Base-by-base conservation (phyloP, 1,140 invertebrate genomes). In the Bombus confusus region DNA sequence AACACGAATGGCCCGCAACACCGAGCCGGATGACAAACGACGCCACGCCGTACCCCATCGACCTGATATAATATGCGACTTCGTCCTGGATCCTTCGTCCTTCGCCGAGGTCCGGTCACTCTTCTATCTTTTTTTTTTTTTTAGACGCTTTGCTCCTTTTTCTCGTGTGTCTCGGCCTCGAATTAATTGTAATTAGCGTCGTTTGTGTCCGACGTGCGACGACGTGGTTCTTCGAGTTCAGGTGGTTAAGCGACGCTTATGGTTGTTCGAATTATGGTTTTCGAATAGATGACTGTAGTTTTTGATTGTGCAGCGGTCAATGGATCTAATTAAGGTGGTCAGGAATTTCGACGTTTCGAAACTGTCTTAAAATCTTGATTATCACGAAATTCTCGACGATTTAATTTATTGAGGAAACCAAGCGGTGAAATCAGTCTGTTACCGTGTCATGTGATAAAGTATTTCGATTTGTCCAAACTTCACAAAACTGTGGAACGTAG, bases 21-120 rank as follows among this genome's bases (percentile, higher is more conserved):
- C 88, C 86, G 72, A 90, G 83, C 59, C 86, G 88, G 88, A 93
- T 93, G 92, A 93, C 92, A 93, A 92, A 93, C 91, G 92, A 93
- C 89, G 86, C 82, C 76, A 47, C 71, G 59, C 57, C 71, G 84
- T 90, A 85, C 86, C 83, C 88, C 88, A 90, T 90, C 86, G 85
- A 80, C 87, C 88, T 85, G 84, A 92, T 86, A 91, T 87, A 90
- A 90, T 90, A 90, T 90, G 86, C 88, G 75, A 89, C 88, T 89
- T 89, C 78, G 84, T 86, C 84, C 83, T 80, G 75, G 86, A 88
- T 85, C 73, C 83, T 66, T 85, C 73, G 87, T 83, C 83, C 79
- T 75, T 34, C 72, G 76, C 31, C 64, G 10, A n/a, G 31, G 2
- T 37, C 68, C 78, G 28, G 62, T 15, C 41, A 18, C 84, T 77